Conservation (phyloP, 2,888 invertebrate species). For the Drosophila rubida region DNA sequence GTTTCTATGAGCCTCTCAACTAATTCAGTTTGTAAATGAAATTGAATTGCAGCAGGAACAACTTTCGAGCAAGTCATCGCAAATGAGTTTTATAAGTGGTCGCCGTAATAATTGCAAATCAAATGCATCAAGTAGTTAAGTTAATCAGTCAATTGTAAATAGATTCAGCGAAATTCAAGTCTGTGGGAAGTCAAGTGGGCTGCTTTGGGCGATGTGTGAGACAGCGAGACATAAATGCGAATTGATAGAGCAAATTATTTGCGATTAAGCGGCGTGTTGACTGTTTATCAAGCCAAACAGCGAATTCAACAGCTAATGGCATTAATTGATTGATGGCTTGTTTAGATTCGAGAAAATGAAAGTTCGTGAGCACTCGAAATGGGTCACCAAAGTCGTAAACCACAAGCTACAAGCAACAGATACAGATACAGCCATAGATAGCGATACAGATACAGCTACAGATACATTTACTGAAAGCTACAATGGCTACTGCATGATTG, state of each 20-base stretch:
- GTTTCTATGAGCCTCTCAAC: neutral
- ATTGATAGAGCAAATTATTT: slow-evolving; percentile 74
- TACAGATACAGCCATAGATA: neutral
- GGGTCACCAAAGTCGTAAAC: slow-evolving; percentile 60
- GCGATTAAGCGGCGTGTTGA: slow-evolving; percentile 57
- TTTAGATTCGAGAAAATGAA: slow-evolving; percentile 75
- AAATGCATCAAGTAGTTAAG: slow-evolving; percentile 49
- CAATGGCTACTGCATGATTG: slow-evolving; percentile 45
- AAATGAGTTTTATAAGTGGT: slow-evolving; percentile 22
- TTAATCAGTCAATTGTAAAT: slow-evolving; percentile 67
- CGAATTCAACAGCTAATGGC: slow-evolving; percentile 54
- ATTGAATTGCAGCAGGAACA: slow-evolving; percentile 17
- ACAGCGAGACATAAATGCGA: slow-evolving; percentile 50
- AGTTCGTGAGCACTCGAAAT: slow-evolving; percentile 60
- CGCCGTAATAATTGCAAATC: slow-evolving; percentile 66
- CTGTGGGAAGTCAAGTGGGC: slow-evolving; percentile 38
- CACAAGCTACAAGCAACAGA: slow-evolving; percentile 9
- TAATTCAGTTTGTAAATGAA: neutral
- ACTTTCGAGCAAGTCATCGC: slow-evolving; percentile 48
- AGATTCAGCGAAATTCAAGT: slow-evolving; percentile 31
- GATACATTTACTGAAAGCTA: slow-evolving; percentile 36
- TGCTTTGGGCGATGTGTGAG: slow-evolving; percentile 12
- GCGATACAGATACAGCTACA: slow-evolving; percentile 26
- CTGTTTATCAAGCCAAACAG: slow-evolving; percentile 47
- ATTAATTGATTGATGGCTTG: slow-evolving; percentile 79